A percentile compares a stretch with the other conserved stretches of the same genome.
Evolutionary conservation across 2,797 vertebrate species (phyloP).

Genomic region (Coilia nasus): DNA sequence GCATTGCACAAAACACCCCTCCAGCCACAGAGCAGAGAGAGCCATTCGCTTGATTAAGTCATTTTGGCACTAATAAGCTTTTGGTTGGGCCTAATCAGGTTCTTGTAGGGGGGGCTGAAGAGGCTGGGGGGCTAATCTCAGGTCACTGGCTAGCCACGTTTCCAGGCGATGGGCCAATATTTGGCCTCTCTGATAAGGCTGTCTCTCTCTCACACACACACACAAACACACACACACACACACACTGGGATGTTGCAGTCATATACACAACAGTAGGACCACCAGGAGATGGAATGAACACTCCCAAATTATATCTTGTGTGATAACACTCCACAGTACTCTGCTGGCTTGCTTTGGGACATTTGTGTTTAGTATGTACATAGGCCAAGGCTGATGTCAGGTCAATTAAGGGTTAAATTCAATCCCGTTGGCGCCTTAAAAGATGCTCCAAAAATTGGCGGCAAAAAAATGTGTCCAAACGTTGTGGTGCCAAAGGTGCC

Average conservation of each 20-base stretch:
- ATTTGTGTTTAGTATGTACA: neutral
- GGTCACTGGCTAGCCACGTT: slow-evolving; percentile 41
- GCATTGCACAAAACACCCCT: slow-evolving; percentile 20
- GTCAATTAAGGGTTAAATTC: neutral
- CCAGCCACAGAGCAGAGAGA: slow-evolving; percentile 48
- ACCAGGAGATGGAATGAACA: neutral
- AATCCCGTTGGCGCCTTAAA: neutral
- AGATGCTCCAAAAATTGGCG: neutral
- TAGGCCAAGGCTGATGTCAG: neutral
- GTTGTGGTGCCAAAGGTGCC: neutral
- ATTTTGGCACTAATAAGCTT: slow-evolving; percentile 67
- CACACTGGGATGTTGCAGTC: neutral
- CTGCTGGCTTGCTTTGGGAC: neutral
- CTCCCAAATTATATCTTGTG: neutral
- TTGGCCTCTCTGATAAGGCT: slow-evolving; percentile 43
- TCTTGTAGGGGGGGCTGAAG: slow-evolving; percentile 56
- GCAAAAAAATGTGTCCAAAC: too few relatives aligned
- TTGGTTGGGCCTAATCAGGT: slow-evolving; percentile 63
- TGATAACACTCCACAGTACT: neutral
- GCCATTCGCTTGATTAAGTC: slow-evolving; percentile 52
- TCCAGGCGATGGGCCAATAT: slow-evolving; percentile 42
- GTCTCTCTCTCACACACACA: neutral
- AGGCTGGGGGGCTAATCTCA: slow-evolving; percentile 67
- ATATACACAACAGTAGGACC: neutral
- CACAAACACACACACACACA: neutral